Evolutionary conservation across 2,113 vertebrate genomes (phyloP), one percentile per base, ranked within the genome.

Genomic region (Corvus cornix): DNA sequence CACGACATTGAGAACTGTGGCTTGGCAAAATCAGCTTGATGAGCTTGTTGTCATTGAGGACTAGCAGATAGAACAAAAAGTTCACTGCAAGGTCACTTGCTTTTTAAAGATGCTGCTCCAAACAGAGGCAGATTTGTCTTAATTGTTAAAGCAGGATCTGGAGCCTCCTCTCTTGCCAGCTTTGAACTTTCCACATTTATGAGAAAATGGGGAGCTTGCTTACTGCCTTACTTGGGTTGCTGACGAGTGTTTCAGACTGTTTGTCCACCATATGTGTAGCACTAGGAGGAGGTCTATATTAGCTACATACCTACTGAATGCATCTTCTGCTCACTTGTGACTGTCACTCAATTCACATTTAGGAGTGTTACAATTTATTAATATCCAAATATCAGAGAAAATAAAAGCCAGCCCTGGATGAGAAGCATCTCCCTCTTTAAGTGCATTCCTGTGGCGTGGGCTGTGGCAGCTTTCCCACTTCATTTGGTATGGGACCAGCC

Each of bases 101-200:
- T 88, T 93, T 96, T 89, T 93, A 82, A 93, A 89, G 60, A 53
- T 66, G 49, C 85, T 94, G 73, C 76, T 93, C 68, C 37, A 62
- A 91, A 85, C 49, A 89, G 90, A 86, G 81, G 48, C 53, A 55
- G 75, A 77, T 78, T 90, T 91, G 70, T 79, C 85, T 79, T 91
- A 79, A 84, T 63, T 92, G 60, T 78, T 85, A 60, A 94, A 95
- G 67, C 73, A 87, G 80, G 26, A 56, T 72, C 62, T 93, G 93
- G 43, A 92, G 46, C 23, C 69, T 94, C 5, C 33, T 79, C 52
- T 72, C 56, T 93, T 86, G 68, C 73, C 83, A 96, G 37, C 48
- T 94, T 77, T 93, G 82, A 94, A 81, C 77, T 95, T 90, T 66
- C 44, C 64, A 48, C 4, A 2, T 74, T 84, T 56, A 53, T 64